These are phyloP conservation scores for Montipora capricornis DNA, from an alignment of 64 coral and sea anemone genomes.

Conservation along the genomic window DNA sequence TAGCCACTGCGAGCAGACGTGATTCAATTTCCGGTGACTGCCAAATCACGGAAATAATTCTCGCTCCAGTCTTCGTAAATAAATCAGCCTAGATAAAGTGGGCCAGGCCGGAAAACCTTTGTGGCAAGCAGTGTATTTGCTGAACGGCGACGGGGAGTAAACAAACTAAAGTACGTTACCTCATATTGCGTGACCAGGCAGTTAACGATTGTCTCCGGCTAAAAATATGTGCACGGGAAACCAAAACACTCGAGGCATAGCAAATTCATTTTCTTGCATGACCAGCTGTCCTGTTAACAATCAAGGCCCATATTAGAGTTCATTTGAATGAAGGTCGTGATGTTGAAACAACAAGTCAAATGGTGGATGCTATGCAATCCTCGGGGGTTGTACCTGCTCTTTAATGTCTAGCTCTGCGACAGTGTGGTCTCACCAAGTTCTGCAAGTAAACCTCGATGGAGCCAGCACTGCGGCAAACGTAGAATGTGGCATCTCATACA, in stretches of 20 bases:
- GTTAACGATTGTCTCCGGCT: too few species aligned
- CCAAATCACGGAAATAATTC: conserved; percentile 21
- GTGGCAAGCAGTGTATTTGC: too few species aligned
- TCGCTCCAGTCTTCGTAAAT: background rate
- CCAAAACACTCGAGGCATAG: too few species aligned
- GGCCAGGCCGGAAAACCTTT: conserved; percentile 10
- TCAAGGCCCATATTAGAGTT: conserved; percentile 18
- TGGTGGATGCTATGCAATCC: background rate
- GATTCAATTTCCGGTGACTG: conserved; percentile 20
- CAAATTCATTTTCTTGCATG: background rate
- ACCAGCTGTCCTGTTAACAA: background rate
- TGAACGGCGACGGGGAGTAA: too few species aligned
- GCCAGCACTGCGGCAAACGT: too few species aligned
- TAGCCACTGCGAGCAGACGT: background rate
- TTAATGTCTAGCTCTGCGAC: conserved; percentile 1
- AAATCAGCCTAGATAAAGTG: conserved; percentile 7
- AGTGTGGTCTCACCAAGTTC: background rate
- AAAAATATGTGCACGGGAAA: too few species aligned
- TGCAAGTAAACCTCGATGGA: background rate
- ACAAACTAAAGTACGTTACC: too few species aligned
- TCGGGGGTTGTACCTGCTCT: background rate
- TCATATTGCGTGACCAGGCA: background rate
- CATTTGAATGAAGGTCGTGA: background rate
- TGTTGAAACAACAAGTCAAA: background rate
- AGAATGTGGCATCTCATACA: too few species aligned